Base-by-base conservation (phyloP, 2,888 invertebrate species). In the Drosophila algonquin region DNA sequence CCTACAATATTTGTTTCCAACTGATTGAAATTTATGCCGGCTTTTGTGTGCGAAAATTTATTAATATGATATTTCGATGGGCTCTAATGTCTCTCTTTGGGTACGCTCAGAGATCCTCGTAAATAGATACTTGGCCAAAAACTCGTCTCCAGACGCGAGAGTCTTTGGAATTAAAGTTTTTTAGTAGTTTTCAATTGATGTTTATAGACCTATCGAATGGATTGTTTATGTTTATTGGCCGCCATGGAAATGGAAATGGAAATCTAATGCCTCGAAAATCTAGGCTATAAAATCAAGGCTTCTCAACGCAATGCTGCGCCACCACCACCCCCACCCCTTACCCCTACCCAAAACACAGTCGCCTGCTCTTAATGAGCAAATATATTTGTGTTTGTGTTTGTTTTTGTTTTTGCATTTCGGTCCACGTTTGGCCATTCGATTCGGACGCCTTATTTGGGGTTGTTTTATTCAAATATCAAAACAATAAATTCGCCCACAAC, bases 21-120 rank as follows among this genome's bases (percentile, higher is more conserved):
- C 82, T 84, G 84, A 88, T 84, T 84, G 81, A 80, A 84, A 84
- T 84, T 84, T 84, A 88, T 83, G 73, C 59, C 67, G 64, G 63
- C 83, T 70, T 63, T 70, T 63, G 69, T 81, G 40, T 50, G 62
- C 54, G 30, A 35, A 10, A 57, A 53, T 61, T 61, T 67, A 54
- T 61, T 46, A 72, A 54, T 65, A 58, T 30, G 30, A 53, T 62
- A 61, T 69, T 54, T 73, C 65, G 45, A 40, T 57, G 45, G 53
- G 64, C 46, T 71, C 21, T 73, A 54, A 57, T 63, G 73, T 73
- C 74, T 73, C 56, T 73, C 45, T 71, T 72, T 57, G 63, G 63
- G 57, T 52, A 32, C 67, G 57, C 62, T 50, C 67, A 35, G 44
- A 21, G 56, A 24, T 56, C 27, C 45, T 54, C 48, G 56, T 63